Base-by-base conservation (phyloP, 2,797 vertebrate species). In the Myotis daubentonii region DNA sequence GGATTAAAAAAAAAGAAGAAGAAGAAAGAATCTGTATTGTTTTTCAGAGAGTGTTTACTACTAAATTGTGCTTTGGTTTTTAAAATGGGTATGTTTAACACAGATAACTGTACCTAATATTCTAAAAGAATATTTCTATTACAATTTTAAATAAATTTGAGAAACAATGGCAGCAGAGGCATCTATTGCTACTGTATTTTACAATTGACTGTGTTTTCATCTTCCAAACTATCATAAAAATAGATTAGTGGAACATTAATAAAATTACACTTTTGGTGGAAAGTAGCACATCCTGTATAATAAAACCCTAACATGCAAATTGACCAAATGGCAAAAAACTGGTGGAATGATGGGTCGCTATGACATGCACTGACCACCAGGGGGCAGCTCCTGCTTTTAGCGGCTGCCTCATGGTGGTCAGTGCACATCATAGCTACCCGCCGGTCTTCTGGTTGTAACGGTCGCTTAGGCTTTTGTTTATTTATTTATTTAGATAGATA, bases 101-200 rank as follows among this genome's bases (percentile, higher is more conserved):
- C 51, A 23, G 6, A 38, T 80, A 75, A 13, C 10, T 62, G 1
- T 82, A 79, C 0, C 6, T 66, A 41, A 84, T 53, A 47, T 60
- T 70, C 22, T 80, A 44, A 60, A 91, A 38, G 2, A 0, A 19
- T 78, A 44, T 68, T 95, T 95, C 30, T 86, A 65, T 62, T 72
- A 36, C 2, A 9, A 20, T 87, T 44, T 41, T 41, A 17, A 87
- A 76, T 68, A 15, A 41, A 33, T 23, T 91, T 78, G 13, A 33
- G 60, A 92, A 89, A 70, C 28, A 80, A 0, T 30, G 2, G 15
- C 3, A 9, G 6, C 5, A 68, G 44, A 51, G 25, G 17, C 12
- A 81, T 13, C 49, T 44, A 44, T 6, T 78, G 23, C 44, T 76
- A 28, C 1, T 25, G 1, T 28, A 1, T 1, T 74, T 62, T 62